Base-by-base conservation (phyloP, 2,888 invertebrate genomes). In the Drosophila paucipuncta region DNA sequence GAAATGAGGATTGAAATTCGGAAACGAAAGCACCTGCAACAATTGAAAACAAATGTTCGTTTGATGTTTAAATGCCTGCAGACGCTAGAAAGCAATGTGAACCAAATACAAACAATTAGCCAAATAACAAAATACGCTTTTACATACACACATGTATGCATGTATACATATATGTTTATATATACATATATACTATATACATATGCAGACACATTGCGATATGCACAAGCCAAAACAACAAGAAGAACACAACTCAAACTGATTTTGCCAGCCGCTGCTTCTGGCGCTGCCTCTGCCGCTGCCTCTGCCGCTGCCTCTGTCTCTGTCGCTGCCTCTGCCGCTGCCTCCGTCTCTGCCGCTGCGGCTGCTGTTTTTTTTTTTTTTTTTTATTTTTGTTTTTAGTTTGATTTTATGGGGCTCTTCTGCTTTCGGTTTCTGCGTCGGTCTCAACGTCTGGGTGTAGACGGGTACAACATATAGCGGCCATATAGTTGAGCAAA, bases 61-160 rank as follows among this genome's bases (percentile, higher is more conserved):
- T 47, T 47, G 47, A 47, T 25, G 47, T 47, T 68, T 66, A 68
- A 68, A 75, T 58, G 47, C 33, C 60, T 22, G 64, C 49, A 28
- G 18, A 50, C 25, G 58, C 47, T 35, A 52, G 54, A 69, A 79
- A 74, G 65, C 49, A 47, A 54, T 61, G 74, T 80, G 73, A 79
- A 69, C 85, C 70, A 82, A 85, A 86, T 73, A 70, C 82, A 85
- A 85, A 80, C 89, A 89, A 85, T 85, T 86, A 80, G 89, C 76
- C 67, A 71, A 86, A 83, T 68, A 79, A 78, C 72, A 83, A 80
- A 78, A 75, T 73, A 76, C 69, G 33, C 57, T 57, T 68, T 71
- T 54, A 69, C 61, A 58, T 25, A 49, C 35, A 73, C 18, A 62
- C 16, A 49, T 31, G 62, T 35, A 54, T 41, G n/a, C 37, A 35